Base-by-base conservation (phyloP, 1,140 invertebrate species). In the Pseudomyrmex concolor region DNA sequence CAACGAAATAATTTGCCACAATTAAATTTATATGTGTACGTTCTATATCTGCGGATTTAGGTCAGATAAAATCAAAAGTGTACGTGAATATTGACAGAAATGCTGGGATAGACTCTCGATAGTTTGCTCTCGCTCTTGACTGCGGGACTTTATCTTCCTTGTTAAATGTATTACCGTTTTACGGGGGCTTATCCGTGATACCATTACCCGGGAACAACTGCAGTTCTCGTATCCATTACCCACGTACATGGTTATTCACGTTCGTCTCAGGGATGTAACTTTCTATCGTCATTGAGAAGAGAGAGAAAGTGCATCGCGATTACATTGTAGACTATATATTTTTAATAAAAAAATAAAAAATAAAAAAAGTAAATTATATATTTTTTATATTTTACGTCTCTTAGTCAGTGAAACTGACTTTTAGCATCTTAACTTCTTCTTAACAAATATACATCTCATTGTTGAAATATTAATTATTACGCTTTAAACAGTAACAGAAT, bases 191-290 rank as follows among this genome's bases (percentile, higher is more conserved):
- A 84, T 54, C 50, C 78, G 63, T 73, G 84, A 83, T 82, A 57
- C 84, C 63, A 85, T 83, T 85, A 85, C 64, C 60, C 63, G 70
- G 34, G 54, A 73, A 85, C 84, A 85, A 85, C 63, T 74, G 78
- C 66, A 85, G 48, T 68, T 74, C 80, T 22, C 66, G 70, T 83
- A 83, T 85, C 84, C 84, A 85, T 85, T 87, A 87, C 62, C 34
- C 85, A 71, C 62, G 81, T 86, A 84, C 80, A 87, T 10, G 84
- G 34, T 60, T 74, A 71, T 86, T 55, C 51, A 55, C 50, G 60
- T 48, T 55, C 64, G 60, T 80, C 76, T 80, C 54, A 71, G 54
- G 43, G 45, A 59, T 7, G 22, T 80, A 80, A 70, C 54, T 70
- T 80, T 71, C 54, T 70, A 48, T 48, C 12, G 66, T 12, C 15